Conservation (phyloP, 2,797 vertebrate species). For the Psittacula echo region DNA sequence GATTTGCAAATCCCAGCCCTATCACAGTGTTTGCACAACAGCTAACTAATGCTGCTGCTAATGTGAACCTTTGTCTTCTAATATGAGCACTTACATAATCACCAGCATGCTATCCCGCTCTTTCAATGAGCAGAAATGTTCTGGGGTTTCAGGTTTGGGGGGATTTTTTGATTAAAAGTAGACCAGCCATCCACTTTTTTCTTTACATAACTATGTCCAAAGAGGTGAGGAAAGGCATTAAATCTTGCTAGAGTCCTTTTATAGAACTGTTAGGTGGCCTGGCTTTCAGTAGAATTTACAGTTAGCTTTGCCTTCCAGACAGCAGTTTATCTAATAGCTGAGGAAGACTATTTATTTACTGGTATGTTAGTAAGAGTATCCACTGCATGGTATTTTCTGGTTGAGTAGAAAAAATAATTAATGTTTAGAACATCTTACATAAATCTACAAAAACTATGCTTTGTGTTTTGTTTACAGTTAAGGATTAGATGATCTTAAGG, state of each 20-base stretch:
- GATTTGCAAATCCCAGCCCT: background rate
- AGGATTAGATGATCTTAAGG: background rate
- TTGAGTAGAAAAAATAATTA: background rate
- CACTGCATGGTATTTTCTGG: background rate
- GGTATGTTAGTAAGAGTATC: background rate
- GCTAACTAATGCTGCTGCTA: background rate
- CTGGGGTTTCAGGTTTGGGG: rapidly evolving
- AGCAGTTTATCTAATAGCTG: background rate
- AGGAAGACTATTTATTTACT: background rate
- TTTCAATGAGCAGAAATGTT: background rate
- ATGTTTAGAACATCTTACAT: background rate
- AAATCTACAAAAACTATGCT: background rate
- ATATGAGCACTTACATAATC: background rate
- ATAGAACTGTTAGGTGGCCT: background rate
- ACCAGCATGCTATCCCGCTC: background rate
- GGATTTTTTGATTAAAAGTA: background rate
- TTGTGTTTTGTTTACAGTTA: background rate
- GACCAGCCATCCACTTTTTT: background rate
- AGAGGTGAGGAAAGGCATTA: background rate
- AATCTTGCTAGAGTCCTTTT: background rate
- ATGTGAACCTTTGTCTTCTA: background rate
- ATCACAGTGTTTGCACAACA: background rate
- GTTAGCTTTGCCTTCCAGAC: background rate
- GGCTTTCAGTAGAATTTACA: background rate
- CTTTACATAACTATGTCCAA: background rate